Conservation (phyloP, 2,797 vertebrate genomes). For the Thaleichthys pacificus region DNA sequence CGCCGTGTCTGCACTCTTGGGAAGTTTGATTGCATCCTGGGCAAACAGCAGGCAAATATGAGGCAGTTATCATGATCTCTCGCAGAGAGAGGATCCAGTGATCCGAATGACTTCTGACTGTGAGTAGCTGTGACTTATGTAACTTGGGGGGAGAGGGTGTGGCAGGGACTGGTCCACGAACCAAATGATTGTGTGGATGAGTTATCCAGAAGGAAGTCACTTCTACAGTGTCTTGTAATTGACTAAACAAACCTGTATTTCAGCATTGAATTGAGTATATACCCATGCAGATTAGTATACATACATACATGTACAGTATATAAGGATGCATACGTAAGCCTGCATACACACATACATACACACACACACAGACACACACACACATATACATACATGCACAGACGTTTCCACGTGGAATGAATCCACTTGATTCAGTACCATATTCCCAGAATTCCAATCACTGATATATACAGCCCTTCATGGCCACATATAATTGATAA, state of each 20-base stretch:
- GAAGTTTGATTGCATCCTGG: too few relatives aligned
- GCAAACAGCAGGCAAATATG: too few relatives aligned
- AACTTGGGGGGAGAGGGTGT: background rate
- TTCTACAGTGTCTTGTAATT: too few relatives aligned
- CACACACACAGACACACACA: background rate
- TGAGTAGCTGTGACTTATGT: too few relatives aligned
- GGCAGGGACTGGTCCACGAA: background rate
- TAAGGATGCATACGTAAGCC: background rate
- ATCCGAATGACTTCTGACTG: too few relatives aligned
- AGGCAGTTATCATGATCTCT: too few relatives aligned
- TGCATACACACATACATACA: background rate
- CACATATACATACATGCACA: background rate
- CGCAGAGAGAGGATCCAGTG: too few relatives aligned
- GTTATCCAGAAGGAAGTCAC: too few relatives aligned
- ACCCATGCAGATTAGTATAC: background rate
- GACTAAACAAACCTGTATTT: background rate
- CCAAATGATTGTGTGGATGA: background rate
- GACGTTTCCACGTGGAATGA: background rate
- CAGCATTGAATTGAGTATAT: background rate
- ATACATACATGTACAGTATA: background rate
- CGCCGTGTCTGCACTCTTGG: background rate
- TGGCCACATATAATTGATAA: conserved; percentile 76
- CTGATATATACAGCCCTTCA: conserved; percentile 52
- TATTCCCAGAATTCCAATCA: conserved; percentile 25
- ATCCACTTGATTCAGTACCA: background rate